Evolutionary conservation across 2,113 vertebrate species (phyloP), one percentile per base, ranked within the genome.

Genomic region (Saccopteryx leptura): DNA sequence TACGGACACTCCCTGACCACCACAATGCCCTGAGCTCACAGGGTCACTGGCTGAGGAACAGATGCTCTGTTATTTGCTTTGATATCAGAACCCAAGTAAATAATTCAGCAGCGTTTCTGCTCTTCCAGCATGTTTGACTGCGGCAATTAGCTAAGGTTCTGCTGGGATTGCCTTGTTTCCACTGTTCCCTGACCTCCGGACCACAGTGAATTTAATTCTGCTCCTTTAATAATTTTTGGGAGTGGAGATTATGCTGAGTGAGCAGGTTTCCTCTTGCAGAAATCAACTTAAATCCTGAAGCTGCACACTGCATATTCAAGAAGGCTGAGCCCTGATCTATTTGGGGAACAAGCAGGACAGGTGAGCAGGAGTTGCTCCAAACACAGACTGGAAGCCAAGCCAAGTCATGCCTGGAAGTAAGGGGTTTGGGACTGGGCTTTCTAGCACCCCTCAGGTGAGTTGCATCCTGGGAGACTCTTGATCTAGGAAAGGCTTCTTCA

Each of bases 221-320:
- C 50, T 89, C 75, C 72, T 97, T 95, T 94, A 96, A 93, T 94
- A 92, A 81, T 94, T 95, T 93, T 95, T 88, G 89, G 84, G 74
- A 24, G 61, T 72, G 4, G 31, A 69, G 80, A 79, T 92, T 96
- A 88, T 95, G 92, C 95, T 85, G 87, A 92, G 95, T 19, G 90
- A 92, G 93, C 92, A 82, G 80, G 54, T 90, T 91, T 24, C 10
- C 0, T 93, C n/a, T 48, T 72, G 58, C 56, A 80, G 80, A 95
- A 96, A 87, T 88, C 79, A 24, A 15, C 93, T 79, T 86, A 82
- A 56, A 50, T 74, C 90, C 69, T 66, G 75, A 74, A 81, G 72
- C n/a, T 9, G 13, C 26, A 23, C 3, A 1, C 83, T 81, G n/a
- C 61, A 72, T 66, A 48, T 23, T 93, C 46, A 6, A 60, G 83